Conservation (phyloP, 2,888 invertebrate species). For the Heteromurus nitidus region DNA sequence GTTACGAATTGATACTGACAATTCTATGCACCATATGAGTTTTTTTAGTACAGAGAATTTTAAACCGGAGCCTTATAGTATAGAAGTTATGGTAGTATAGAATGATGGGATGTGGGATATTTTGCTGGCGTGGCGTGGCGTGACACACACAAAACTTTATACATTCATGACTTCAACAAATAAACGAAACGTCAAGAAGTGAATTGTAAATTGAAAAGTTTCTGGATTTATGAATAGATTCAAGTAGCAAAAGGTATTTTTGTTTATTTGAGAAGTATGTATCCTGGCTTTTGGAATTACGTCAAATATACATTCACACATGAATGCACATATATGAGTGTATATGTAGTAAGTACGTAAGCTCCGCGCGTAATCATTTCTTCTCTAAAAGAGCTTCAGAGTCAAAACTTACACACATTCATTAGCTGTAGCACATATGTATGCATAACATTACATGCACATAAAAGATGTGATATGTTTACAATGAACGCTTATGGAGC, state of each 20-base stretch:
- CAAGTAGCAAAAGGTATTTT: not conserved
- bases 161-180: constrained; percentile 25
- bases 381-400: too few species aligned
- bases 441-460: not conserved
- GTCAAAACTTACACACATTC: not conserved
- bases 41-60: too few species aligned
- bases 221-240: constrained; percentile 20
- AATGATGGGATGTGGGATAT: too few species aligned
- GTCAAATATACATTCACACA: not conserved
- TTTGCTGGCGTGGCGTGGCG: too few species aligned
- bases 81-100: too few species aligned
- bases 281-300: not conserved
- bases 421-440: constrained; percentile 1
- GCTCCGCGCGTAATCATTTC: too few species aligned
- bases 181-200: constrained; percentile 46
- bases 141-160: too few species aligned
- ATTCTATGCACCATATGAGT: too few species aligned
- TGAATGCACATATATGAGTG: not conserved
- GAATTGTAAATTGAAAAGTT: constrained; percentile 32
- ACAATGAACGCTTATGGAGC: constrained; percentile 21
- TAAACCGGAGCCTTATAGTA: too few species aligned
- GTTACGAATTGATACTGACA: constrained; percentile 24
- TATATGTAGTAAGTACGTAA: not conserved
- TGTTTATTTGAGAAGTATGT: constrained; percentile 9
- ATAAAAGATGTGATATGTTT: constrained; percentile 8